Conservation (phyloP, 23 tunicate genomes). For the Trididemnum miniatum region DNA sequence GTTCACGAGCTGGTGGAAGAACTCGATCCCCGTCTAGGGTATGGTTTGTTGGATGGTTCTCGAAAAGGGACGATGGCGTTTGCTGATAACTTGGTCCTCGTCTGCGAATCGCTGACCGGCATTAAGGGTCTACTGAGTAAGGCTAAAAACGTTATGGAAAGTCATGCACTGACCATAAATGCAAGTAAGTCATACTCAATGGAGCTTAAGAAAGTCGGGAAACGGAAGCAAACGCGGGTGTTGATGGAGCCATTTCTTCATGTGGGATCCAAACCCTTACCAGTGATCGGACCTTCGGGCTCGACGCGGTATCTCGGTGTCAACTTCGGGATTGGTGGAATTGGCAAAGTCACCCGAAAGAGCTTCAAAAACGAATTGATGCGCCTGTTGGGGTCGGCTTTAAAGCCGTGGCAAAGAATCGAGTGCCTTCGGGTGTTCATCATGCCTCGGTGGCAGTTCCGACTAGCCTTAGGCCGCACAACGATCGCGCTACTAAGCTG, state of each 20-base stretch:
- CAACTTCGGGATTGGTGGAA: neutral
- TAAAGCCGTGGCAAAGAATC: constrained; percentile 8
- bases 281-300: neutral
- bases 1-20: too few species aligned
- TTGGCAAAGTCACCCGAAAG: neutral
- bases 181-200: constrained; percentile 9
- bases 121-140: neutral
- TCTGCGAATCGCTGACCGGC: neutral
- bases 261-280: neutral
- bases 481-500: neutral
- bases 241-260: constrained; percentile 3
- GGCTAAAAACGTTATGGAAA: neutral
- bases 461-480: constrained; percentile 14
- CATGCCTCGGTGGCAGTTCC: constrained; percentile 9
- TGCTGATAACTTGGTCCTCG: constrained; percentile 7
- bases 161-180: neutral
- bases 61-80: neutral
- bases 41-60: neutral
- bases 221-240: neutral
- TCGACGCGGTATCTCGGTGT: neutral
- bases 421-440: neutral
- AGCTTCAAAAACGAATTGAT: neutral
- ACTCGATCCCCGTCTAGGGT: too few species aligned
- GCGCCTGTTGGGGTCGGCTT: constrained; percentile 13
- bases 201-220: constrained; percentile 11